Conservation (phyloP, 1,140 invertebrate species). For the Lordiphosa stackelbergi region DNA sequence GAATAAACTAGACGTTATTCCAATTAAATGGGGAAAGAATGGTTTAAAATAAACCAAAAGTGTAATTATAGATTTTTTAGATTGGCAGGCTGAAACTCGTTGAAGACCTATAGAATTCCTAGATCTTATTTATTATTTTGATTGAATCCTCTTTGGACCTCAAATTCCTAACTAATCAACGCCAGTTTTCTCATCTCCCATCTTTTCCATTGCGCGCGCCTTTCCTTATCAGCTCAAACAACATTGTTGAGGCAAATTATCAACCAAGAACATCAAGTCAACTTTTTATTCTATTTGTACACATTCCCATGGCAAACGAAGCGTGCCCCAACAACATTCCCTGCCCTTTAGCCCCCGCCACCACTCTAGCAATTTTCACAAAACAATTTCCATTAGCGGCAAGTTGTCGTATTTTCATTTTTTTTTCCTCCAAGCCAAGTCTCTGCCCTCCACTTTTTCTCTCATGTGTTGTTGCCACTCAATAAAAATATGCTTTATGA, state of each 20-base stretch:
- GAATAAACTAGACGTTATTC: not conserved
- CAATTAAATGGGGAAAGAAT: not conserved
- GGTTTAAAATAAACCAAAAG: not conserved
- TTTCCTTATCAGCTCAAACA: conserved; percentile 11
- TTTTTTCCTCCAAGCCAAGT: conserved; percentile 22
- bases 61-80: too few species aligned
- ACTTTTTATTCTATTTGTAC: conserved; percentile 63
- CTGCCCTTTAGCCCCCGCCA: not conserved
- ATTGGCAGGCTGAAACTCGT: too few species aligned
- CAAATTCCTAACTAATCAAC: not conserved
- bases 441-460: not conserved
- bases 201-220: not conserved
- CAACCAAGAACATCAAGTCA: conserved; percentile 41
- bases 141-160: too few species aligned
- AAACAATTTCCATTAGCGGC: conserved; percentile 69
- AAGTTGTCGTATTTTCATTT: conserved; percentile 28
- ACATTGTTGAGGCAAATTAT: conserved; percentile 46
- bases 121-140: too few species aligned
- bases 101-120: too few species aligned
- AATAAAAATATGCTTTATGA: conserved; percentile 75
- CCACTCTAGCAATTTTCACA: conserved; percentile 51
- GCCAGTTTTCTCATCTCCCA: not conserved
- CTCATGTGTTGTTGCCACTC: conserved; percentile 68
- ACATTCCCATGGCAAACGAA: conserved; percentile 55
- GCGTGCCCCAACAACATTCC: conserved; percentile 53